These are phyloP conservation scores for Nomada lathburiana DNA, from an alignment of 2,888 invertebrate species.

Conservation along the genomic window DNA sequence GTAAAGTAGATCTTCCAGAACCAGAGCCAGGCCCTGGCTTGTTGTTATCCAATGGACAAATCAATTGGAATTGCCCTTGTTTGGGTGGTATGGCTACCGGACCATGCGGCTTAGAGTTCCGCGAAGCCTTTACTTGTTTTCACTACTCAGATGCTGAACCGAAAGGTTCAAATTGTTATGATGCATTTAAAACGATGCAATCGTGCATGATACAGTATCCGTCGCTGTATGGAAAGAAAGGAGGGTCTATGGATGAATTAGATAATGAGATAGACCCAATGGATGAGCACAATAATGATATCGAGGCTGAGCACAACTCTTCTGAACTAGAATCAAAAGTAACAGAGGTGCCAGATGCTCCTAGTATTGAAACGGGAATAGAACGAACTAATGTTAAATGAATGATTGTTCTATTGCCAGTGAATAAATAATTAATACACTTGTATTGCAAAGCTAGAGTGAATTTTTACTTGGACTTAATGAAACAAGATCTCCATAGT, in stretches of 20 bases:
- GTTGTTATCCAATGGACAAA: constrained; percentile 93
- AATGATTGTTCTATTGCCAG: constrained; percentile 27
- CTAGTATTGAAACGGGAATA: constrained; percentile 55
- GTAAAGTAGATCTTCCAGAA: constrained; percentile 89
- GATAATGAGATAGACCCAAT: constrained; percentile 74
- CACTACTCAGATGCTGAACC: constrained; percentile 95
- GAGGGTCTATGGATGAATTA: constrained; percentile 88
- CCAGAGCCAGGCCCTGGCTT: constrained; percentile 92
- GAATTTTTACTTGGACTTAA: constrained; percentile 58
- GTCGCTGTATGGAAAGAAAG: constrained; percentile 91
- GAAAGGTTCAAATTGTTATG: constrained; percentile 97
- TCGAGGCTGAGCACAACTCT: neutral
- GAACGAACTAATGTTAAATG: constrained; percentile 55
- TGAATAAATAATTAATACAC: constrained; percentile 17
- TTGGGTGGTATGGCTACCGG: constrained; percentile 99
- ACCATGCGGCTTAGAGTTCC: constrained; percentile 96
- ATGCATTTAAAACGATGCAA: constrained; percentile 95
- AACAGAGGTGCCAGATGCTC: constrained; percentile 24
- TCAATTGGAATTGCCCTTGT: constrained; percentile 99
- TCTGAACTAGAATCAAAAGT: constrained; percentile 14
- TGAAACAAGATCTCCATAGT: constrained; percentile 46
- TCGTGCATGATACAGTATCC: constrained; percentile 95
- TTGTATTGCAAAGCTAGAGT: constrained; percentile 20
- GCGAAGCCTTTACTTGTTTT: constrained; percentile 97
- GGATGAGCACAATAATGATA: constrained; percentile 23